Evolutionary conservation across 2,113 vertebrate species (phyloP), one percentile per base, ranked within the genome.

Genomic region (Opisthocomus hoazin): DNA sequence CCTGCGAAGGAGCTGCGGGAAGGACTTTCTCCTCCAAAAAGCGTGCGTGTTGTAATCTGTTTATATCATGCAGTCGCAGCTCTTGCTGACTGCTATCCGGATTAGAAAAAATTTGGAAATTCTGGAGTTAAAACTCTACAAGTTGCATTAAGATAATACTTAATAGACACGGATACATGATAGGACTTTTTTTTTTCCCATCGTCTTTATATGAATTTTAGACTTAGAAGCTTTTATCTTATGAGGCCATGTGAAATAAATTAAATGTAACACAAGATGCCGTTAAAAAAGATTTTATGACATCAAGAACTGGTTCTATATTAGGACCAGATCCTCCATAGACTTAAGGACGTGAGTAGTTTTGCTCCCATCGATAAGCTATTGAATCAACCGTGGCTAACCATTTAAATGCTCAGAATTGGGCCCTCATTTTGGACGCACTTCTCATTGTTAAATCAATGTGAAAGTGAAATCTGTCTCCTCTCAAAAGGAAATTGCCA

Each of bases 381-480:
- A 51, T 83, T 71, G 89, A 94, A 86, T 84, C 69, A 82, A 77
- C 70, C 71, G 32, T 20, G 79, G 89, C 84, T 82, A 95, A 56
- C 54, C 57, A 29, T 54, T 84, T 58, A 68, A 80, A 51, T 39
- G 76, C 71, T 91, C 91, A 89, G 94, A 73, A 93, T 93, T 76
- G 64, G 93, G 79, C 89, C 93, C 87, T 94, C 96, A 87, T 97
- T 93, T 97, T 98, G 98, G 96, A 97, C 81, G 82, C 96, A 90
- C 94, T 98, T 97, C 97, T 97, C 95, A 95, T 97, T 97, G 97
- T 97, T 97, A 98, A 98, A 97, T 97, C 97, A 97, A 97, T 97
- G 97, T 97, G 97, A 98, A 98, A 98, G 95, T 98, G 97, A 98
- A 98, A 98, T 98, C 98, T 97, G 98, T 97, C 98, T 98, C 96